Evolutionary conservation across 2,797 vertebrate genomes (phyloP), one percentile per base, ranked within the genome.

Genomic region (Ciconia nigra): DNA sequence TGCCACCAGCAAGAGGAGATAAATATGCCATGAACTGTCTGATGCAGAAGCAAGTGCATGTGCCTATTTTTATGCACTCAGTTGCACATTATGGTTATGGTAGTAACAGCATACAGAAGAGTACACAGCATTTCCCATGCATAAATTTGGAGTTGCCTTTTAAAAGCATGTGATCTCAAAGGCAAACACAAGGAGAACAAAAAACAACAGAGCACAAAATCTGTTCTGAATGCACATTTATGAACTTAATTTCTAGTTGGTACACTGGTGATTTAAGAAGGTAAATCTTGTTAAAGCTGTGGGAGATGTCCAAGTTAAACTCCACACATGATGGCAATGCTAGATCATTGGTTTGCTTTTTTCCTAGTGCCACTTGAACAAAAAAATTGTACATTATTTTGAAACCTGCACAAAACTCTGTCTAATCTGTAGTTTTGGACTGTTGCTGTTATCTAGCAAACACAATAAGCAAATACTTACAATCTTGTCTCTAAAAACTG

Each of bases 41-140:
- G 63, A 77, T 94, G 54, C 54, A 91, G 52, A 87, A 92, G 42
- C 25, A 89, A 96, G 83, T 79, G 33, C 18, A 42, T 65, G 52
- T 92, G 63, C 44, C 77, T 95, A 85, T 89, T 96, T 92, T 92
- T 93, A 62, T 89, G 59, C 55, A 77, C 39, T 66, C 28, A 31
- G 61, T 86, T 89, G 69, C 82, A 67, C 63, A 21, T 63, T 77
- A 69, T 63, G 76, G 62, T 86, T 70, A 57, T 58, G 57, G 51
- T 83, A 94, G 72, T 78, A 94, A 63, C 47, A 87, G 44, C 41
- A 33, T 61, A 35, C 49, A 92, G 83, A 91, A 93, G 9, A 24
- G 21, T 63, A 51, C 42, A 46, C n/a, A 84, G 66, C 24, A 70
- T 58, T 87, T 87, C 47, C 66, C 29, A 49, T 62, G 41, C 37